Conservation (phyloP, 1,140 invertebrate species). For the Bicyclus anynana region DNA sequence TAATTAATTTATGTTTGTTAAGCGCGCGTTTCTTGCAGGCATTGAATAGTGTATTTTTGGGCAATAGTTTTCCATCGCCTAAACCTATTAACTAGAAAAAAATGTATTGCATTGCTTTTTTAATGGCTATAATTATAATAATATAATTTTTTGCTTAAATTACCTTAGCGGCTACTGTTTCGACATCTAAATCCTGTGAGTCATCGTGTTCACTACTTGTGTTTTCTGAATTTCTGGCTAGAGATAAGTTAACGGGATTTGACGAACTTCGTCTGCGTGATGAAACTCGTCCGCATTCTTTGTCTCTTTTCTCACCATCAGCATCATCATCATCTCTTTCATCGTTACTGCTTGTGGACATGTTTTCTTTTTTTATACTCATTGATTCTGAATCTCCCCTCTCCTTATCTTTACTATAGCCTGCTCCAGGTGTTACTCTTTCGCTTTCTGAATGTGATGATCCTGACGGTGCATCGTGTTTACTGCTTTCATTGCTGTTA, state of each 20-base stretch:
- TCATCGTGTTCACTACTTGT: slow-evolving; percentile 70
- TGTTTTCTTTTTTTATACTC: slow-evolving; percentile 73
- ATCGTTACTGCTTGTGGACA: slow-evolving; percentile 77
- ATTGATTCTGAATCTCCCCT: slow-evolving; percentile 55
- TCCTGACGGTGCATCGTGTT: slow-evolving; percentile 70
- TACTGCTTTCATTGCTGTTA: slow-evolving; percentile 81
- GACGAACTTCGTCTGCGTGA: slow-evolving; percentile 75
- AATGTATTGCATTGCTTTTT: too few species aligned
- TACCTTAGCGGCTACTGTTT: slow-evolving; percentile 73
- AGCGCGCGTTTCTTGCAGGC: too few species aligned
- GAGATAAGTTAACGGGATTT: slow-evolving; percentile 86
- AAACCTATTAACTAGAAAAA: too few species aligned
- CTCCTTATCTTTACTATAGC: slow-evolving; percentile 69
- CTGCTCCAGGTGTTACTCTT: slow-evolving; percentile 62
- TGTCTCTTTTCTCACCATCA: slow-evolving; percentile 72
- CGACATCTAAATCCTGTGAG: slow-evolving; percentile 71
- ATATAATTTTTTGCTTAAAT: slow-evolving; percentile 14
- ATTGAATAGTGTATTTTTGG: too few species aligned
- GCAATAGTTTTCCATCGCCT: too few species aligned
- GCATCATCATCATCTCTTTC: slow-evolving; percentile 77
- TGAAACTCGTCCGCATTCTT: slow-evolving; percentile 78
- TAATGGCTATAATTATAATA: too few species aligned
- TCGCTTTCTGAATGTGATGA: slow-evolving; percentile 75
- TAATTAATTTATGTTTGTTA: too few species aligned
- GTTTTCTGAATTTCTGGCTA: slow-evolving; percentile 63